Percentiles rank a stretch among this genome's conserved stretches.
These are phyloP conservation scores for Tupaia tana DNA, from an alignment of 2,113 vertebrate species.

Conservation along the genomic window DNA sequence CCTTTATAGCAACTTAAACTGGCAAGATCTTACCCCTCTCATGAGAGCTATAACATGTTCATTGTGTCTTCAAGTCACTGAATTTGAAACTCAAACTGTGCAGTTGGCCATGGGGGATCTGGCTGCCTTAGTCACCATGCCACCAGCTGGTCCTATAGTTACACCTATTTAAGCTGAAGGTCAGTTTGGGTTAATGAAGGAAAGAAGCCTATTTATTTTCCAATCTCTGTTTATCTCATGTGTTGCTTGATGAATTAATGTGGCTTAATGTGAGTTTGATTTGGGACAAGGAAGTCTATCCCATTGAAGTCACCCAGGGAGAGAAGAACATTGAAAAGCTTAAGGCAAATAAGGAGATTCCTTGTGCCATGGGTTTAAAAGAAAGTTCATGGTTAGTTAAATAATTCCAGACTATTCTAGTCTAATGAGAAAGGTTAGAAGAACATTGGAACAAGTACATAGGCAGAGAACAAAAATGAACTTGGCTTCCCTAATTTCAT, in stretches of 20 bases:
- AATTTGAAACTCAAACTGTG: no score
- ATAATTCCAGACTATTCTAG: background rate
- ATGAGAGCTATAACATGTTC: no score
- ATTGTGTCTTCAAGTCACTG: no score
- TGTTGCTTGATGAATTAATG: background rate
- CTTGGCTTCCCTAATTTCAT: background rate
- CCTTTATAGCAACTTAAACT: no score
- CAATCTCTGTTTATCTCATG: background rate
- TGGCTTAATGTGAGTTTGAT: background rate
- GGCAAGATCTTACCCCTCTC: no score
- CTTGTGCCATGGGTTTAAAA: background rate
- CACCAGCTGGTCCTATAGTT: background rate
- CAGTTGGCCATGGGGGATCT: no score
- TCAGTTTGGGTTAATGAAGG: background rate
- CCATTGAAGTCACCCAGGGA: background rate
- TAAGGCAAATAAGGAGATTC: background rate
- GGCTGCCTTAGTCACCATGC: no score
- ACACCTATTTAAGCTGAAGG: conserved; percentile 36
- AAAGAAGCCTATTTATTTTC: background rate
- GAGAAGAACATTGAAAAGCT: background rate
- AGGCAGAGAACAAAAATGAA: background rate
- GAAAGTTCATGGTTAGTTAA: background rate
- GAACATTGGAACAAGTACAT: background rate
- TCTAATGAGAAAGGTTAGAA: background rate
- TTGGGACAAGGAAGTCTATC: background rate